phyloP scores from a whole-genome alignment of 1,140 invertebrate genomes.

The Ericerus pela region DNA sequence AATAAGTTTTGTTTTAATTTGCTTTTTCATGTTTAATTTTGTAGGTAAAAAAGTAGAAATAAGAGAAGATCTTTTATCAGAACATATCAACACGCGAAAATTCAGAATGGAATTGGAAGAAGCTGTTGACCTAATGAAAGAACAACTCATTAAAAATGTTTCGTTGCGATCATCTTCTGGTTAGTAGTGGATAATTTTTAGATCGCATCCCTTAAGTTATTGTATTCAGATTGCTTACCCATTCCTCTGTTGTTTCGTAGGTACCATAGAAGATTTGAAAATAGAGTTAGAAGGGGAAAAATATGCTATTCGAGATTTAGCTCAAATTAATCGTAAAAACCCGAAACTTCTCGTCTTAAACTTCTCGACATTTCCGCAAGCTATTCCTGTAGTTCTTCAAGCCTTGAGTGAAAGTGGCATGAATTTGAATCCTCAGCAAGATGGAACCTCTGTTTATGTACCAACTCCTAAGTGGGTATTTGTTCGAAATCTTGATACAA shows the following conservation, averaged over 20 bases:
- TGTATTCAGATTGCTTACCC: not conserved
- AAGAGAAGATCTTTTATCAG: constrained; percentile 47
- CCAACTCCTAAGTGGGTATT: constrained; percentile 67
- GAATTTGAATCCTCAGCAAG: constrained; percentile 88
- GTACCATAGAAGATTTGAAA: constrained; percentile 58
- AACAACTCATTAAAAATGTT: constrained; percentile 63
- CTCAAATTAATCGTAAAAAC: constrained; percentile 73
- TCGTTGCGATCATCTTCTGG: constrained; percentile 53
- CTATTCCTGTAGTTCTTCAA: constrained; percentile 57
- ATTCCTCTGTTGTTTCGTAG: constrained; percentile 26
- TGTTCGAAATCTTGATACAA: constrained; percentile 1
- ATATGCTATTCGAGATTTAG: constrained; percentile 72
- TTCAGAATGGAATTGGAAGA: constrained; percentile 49
- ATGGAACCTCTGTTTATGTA: constrained; percentile 75
- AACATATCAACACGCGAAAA: constrained; percentile 51
- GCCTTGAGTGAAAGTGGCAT: constrained; percentile 63
- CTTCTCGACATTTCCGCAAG: constrained; percentile 66
- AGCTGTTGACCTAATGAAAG: constrained; percentile 51
- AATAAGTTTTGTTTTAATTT: not conserved
- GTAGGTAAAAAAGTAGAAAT: constrained; percentile 49
- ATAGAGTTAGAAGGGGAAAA: constrained; percentile 65
- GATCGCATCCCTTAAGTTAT: not conserved
- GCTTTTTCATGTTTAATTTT: constrained; percentile 17
- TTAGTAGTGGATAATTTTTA: constrained; percentile 19
- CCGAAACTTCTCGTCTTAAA: constrained; percentile 74